These are phyloP conservation scores for Mormyrus lacerda DNA, from an alignment of 2,113 vertebrate species.

Conservation along the genomic window DNA sequence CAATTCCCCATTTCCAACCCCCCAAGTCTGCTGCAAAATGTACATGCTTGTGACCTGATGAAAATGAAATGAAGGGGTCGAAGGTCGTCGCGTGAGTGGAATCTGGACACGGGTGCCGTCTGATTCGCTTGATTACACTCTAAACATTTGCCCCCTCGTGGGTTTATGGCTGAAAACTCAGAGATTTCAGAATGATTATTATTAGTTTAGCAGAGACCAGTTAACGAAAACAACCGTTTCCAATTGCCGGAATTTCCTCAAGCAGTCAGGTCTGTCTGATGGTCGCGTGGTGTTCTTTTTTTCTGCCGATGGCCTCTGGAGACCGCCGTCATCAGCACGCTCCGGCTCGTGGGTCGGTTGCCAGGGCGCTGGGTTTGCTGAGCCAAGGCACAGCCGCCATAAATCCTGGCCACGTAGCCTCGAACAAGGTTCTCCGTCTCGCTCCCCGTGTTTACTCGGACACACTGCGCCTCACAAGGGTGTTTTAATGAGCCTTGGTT, in stretches of 20 bases:
- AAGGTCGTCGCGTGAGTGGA: background rate
- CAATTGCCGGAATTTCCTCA: background rate
- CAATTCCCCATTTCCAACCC: background rate
- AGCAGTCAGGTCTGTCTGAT: background rate
- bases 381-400: constrained; percentile 13
- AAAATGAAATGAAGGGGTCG: background rate
- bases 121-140: background rate
- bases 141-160: background rate
- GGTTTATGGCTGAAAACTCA: background rate
- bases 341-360: background rate
- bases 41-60: background rate
- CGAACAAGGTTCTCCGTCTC: background rate
- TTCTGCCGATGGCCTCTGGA: background rate
- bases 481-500: constrained; percentile 20
- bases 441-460: constrained; percentile 10
- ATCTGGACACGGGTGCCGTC: background rate
- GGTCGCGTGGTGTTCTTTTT: background rate
- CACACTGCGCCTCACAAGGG: constrained; percentile 3
- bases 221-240: background rate
- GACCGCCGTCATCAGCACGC: background rate
- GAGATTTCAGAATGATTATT: background rate
- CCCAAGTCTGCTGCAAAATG: background rate
- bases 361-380: constrained; percentile 8
- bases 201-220: background rate
- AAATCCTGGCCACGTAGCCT: constrained; percentile 1